Conservation (phyloP, 2,113 vertebrate species). For the Rhinichthys klamathensis region DNA sequence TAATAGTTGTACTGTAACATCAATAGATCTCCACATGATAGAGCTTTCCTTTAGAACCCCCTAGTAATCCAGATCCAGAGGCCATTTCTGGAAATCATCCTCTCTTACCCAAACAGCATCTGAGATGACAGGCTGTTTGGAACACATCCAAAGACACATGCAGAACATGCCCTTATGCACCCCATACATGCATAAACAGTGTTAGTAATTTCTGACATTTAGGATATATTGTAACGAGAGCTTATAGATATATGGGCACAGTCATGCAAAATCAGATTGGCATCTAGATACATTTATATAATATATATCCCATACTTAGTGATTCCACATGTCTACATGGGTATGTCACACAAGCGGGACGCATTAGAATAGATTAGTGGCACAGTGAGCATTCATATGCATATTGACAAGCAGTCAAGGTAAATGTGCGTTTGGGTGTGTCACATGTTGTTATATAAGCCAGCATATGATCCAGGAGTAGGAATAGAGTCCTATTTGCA, state of each 20-base stretch:
- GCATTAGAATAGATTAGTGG: neutral
- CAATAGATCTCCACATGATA: neutral
- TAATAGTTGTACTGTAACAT: neutral
- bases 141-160: constrained; percentile 1
- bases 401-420: neutral
- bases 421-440: constrained; percentile 29
- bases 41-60: neutral
- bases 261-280: constrained; percentile 5
- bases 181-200: constrained; percentile 21
- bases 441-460: constrained; percentile 42
- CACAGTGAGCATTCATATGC: neutral
- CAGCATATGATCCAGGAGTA: constrained; percentile 36
- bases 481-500: constrained; percentile 34
- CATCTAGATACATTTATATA: neutral
- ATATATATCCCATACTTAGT: constrained; percentile 7
- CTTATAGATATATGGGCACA: constrained; percentile 10
- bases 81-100: constrained; percentile 1
- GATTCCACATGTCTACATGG: constrained; percentile 35
- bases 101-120: constrained; percentile 22
- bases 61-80: constrained; percentile 18
- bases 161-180: constrained; percentile 15
- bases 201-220: constrained; percentile 11
- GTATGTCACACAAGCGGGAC: neutral
- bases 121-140: constrained; percentile 29
- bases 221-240: constrained; percentile 21